Evolutionary conservation across 2,888 invertebrate species (phyloP), one percentile per base, ranked within the genome.

Genomic region (Axea sp.): DNA sequence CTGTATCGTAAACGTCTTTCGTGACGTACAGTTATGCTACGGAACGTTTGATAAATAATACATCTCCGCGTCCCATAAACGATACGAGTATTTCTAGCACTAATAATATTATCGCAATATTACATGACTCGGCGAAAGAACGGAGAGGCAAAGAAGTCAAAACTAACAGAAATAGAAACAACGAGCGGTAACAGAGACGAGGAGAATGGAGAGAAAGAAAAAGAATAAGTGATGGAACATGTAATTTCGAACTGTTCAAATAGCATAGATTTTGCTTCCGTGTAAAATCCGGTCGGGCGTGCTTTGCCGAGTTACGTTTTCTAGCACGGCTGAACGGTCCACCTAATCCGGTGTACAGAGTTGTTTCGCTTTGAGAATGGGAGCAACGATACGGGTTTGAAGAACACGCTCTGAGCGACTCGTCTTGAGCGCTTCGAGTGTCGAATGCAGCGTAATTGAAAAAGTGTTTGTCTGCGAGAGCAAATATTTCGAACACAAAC

Each of bases 351-450:
- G 55, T 64, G 37, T 73, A 67, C 62, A 39, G 53, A 55, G 55
- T 62, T 68, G 67, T 68, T 68, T 68, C 65, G 73, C 68, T 68
- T 68, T 68, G 68, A 57, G 73, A 73, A 73, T 31, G 67, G 39
- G 64, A 62, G 62, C 73, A 62, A 12, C 59, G 59, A 65, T 72
- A 43, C 59, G 5, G 55, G 17, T 24, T 26, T 31, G 41, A 55
- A 39, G 62, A 71, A 57, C 71, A 39, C 47, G 51, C 72, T 59
- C 31, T 30, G 33, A 65, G 41, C 64, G 43, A 53, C 65, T 55
- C 59, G 49, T 55, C 47, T 67, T 35, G 39, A 22, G 64, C 28
- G 39, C 39, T n/a, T 55, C 28, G 41, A 68, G 57, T 51, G 57
- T 67, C 60, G 67, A 67, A 65, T 31, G 57, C 47, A 22, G n/a